Conservation (phyloP, 2,113 vertebrate species). For the Lynx canadensis region DNA sequence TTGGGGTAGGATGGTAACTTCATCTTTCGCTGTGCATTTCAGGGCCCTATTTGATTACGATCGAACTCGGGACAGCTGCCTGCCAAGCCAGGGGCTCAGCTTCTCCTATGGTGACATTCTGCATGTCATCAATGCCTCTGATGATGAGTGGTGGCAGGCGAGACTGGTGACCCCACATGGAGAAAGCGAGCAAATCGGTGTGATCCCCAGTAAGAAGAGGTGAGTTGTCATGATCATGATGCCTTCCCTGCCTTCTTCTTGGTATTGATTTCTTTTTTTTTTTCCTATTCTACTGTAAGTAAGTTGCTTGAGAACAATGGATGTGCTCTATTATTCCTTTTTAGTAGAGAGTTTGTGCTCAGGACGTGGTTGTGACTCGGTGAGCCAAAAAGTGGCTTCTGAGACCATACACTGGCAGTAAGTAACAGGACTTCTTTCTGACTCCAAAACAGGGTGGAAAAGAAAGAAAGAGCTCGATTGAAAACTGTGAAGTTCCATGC, state of each 20-base stretch:
- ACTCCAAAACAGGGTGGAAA: slow-evolving; percentile 89
- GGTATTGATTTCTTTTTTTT: not conserved
- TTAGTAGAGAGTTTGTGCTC: not conserved
- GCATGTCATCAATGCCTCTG: slow-evolving; percentile 98
- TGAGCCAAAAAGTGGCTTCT: not conserved
- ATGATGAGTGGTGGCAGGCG: slow-evolving; percentile 99
- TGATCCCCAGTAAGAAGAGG: slow-evolving; percentile 99
- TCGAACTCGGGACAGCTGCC: slow-evolving; percentile 97
- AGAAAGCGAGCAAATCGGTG: slow-evolving; percentile 98
- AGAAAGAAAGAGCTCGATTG: slow-evolving; percentile 98
- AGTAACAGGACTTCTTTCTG: slow-evolving; percentile 68
- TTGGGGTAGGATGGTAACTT: not conserved
- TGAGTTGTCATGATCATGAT: slow-evolving; percentile 73
- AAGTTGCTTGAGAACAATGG: not conserved
- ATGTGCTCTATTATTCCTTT: not conserved
- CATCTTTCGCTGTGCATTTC: slow-evolving; percentile 49
- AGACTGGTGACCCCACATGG: slow-evolving; percentile 96
- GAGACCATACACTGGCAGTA: not conserved
- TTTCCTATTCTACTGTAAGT: not conserved
- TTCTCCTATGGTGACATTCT: slow-evolving; percentile 98
- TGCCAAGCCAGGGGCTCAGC: slow-evolving; percentile 98
- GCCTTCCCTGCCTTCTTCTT: not conserved
- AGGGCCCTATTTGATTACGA: slow-evolving; percentile 99
- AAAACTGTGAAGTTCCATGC: slow-evolving; percentile 99
- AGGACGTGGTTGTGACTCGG: accelerated